Percentiles rank a stretch among this genome's conserved stretches.
These are phyloP conservation scores for Ruditapes philippinarum DNA, from an alignment of 1,140 invertebrate genomes.

Conservation along the genomic window DNA sequence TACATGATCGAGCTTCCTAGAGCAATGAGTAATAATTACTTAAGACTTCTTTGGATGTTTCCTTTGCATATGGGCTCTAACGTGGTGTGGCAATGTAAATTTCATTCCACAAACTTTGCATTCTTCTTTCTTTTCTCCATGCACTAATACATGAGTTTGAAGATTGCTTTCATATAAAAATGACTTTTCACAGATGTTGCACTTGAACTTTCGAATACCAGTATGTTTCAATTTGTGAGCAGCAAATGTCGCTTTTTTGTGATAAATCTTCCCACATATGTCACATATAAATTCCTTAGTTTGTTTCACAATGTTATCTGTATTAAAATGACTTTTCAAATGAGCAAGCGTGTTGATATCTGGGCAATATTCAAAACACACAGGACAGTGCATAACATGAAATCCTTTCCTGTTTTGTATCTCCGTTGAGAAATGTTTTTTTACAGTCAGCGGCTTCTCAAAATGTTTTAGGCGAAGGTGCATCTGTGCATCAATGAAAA, in stretches of 20 bases:
- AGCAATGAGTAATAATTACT: too few relatives aligned
- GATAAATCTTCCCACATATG: background rate
- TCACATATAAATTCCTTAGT: background rate
- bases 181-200: background rate
- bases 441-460: background rate
- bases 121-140: background rate
- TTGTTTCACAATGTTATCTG: too few relatives aligned
- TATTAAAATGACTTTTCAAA: too few relatives aligned
- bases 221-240: background rate
- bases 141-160: background rate
- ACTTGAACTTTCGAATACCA: background rate
- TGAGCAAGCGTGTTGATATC: too few relatives aligned
- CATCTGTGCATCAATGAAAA: background rate
- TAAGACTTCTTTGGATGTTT: background rate
- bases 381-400: background rate
- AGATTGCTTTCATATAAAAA: background rate
- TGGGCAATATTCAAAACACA: background rate
- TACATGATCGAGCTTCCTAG: too few relatives aligned
- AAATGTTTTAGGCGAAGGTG: background rate
- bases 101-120: background rate
- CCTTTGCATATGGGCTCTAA: background rate
- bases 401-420: background rate
- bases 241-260: background rate
- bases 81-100: background rate
- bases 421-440: background rate